Evolutionary conservation across 2,113 vertebrate genomes (phyloP).

Genomic region (Pontoporia blainvillei): DNA sequence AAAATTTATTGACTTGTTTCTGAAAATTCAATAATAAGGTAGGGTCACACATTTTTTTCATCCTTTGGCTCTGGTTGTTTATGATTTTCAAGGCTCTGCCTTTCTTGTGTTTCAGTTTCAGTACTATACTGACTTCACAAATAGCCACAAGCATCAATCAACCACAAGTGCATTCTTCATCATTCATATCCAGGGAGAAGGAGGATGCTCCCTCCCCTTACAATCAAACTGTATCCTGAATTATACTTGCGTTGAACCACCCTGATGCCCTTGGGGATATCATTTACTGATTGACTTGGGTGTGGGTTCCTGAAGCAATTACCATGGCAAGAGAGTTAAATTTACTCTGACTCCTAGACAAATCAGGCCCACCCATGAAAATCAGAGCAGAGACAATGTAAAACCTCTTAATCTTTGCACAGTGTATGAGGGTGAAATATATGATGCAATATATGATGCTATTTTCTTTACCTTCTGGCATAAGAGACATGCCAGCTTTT

Average conservation of each 20-base stretch:
- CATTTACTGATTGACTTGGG: neutral
- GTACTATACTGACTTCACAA: neutral
- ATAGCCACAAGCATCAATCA: neutral
- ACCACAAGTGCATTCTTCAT: neutral
- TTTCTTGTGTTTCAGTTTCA: neutral
- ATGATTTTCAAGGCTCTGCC: neutral
- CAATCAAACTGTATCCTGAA: neutral
- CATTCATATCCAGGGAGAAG: neutral
- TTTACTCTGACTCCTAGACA: neutral
- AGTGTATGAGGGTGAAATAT: neutral
- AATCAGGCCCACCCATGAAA: neutral
- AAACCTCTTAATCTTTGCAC: neutral
- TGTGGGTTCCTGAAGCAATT: neutral
- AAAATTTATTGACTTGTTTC: neutral
- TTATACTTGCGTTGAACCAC: neutral
- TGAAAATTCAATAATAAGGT: neutral
- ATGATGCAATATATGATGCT: neutral
- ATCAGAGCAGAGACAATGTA: neutral
- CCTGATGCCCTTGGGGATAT: no score
- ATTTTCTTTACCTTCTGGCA: neutral
- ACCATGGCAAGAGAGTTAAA: neutral
- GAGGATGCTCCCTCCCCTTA: neutral
- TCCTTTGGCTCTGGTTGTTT: neutral
- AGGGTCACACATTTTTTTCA: neutral
- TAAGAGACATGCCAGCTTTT: neutral